Evolutionary conservation across 1,140 invertebrate species (phyloP), one percentile per base, ranked within the genome.

Genomic region (Drosophila athabasca): DNA sequence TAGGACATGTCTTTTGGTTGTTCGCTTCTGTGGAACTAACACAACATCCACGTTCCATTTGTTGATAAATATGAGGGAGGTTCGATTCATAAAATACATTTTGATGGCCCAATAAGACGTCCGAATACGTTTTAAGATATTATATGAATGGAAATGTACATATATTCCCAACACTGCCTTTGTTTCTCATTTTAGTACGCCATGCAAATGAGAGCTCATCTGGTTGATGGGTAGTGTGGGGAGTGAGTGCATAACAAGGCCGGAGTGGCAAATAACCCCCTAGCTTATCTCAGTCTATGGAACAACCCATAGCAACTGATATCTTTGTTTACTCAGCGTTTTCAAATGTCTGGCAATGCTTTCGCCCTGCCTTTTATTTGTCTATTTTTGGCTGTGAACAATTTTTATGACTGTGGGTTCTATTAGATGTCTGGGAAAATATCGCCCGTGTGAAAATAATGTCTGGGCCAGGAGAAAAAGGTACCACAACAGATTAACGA

Each of bases 241-340:
- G 17, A n/a, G 26, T 1, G 11, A 5, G 13, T 35, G 52, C 29
- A 41, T 50, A 43, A 9, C 35, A 7, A 24, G 35, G 13, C 39
- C 2, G 43, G 46, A 24, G 9, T 53, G 59, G 69, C 46, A 58
- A 65, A 65, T 74, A 50, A 51, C 59, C 52, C 48, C 41, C 52
- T 48, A 55, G 43, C 52, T 65, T 65, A 74, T 74, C 53, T 52
- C 2, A 13, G 51, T 9, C 8, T n/a, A 15, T 22, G 24, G 8
- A 45, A 51, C 41, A 17, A 65, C 60, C 55, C 53, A 13, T 49
- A 62, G 64, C 64, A 82, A 82, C 58, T 67, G 73, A 82, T 82
- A 82, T 78, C 55, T 65, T 55, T 81, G 79, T 74, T 82, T 77
- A 62, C 58, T 39, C 59, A 68, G 48, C 48, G 31, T 68, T 67